Evolutionary conservation across 2,797 vertebrate species (phyloP).

Genomic region (Hypotaenidia philippensis): DNA sequence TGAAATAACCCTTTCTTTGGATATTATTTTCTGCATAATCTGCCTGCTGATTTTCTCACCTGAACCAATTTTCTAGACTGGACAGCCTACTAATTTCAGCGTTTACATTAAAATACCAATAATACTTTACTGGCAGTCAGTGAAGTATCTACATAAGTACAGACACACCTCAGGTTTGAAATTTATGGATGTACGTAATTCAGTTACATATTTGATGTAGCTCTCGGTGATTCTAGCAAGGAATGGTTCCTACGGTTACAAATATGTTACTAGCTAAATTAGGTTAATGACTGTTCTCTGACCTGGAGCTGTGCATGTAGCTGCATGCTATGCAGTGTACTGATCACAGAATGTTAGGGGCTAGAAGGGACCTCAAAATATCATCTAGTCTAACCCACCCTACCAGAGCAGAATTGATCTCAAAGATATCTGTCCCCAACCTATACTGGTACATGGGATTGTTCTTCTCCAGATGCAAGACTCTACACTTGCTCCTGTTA

Average conservation of each 20-base stretch:
- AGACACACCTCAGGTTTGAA: neutral
- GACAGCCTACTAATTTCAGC: neutral
- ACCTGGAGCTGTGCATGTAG: neutral
- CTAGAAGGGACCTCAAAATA: too few species aligned
- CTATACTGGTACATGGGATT: too few species aligned
- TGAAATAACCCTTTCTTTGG: neutral
- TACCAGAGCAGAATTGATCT: too few species aligned
- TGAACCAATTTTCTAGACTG: neutral
- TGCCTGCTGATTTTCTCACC: neutral
- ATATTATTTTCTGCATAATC: neutral
- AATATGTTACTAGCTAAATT: neutral
- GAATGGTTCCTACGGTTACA: neutral
- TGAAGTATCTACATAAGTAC: neutral
- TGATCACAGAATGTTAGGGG: too few species aligned
- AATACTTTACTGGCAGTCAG: neutral
- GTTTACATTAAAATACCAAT: neutral
- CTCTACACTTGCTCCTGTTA: too few species aligned
- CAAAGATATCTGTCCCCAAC: too few species aligned
- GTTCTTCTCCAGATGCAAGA: too few species aligned
- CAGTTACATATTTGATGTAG: neutral
- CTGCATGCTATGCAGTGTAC: too few species aligned
- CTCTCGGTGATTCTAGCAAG: neutral
- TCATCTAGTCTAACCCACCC: too few species aligned
- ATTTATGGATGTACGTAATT: neutral
- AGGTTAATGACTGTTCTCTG: neutral